Percentiles rank a stretch among this genome's conserved stretches.
Conservation (phyloP, 2,888 invertebrate genomes). For the Caenorhabditis auriculariae region DNA sequence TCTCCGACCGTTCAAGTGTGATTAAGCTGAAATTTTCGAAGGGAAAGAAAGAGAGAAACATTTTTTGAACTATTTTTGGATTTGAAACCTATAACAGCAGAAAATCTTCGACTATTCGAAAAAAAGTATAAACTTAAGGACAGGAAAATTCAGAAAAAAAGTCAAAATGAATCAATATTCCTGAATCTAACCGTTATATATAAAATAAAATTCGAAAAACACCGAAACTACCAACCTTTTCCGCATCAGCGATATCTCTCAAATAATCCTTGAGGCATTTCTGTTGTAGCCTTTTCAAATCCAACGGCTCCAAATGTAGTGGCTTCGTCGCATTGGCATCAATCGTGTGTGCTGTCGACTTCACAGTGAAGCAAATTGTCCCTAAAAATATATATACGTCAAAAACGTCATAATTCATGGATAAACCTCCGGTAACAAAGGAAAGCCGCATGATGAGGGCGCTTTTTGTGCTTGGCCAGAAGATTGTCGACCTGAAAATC, state of each 20-base stretch:
- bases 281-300: constrained; percentile 59
- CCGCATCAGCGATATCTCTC: constrained; percentile 60
- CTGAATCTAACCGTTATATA: too few species aligned
- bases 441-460: constrained; percentile 50
- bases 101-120: too few species aligned
- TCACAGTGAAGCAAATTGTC: constrained; percentile 54
- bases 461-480: constrained; percentile 42
- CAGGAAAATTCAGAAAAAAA: too few species aligned
- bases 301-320: constrained; percentile 61
- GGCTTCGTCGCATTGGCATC: constrained; percentile 36
- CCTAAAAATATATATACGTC: constrained; percentile 28
- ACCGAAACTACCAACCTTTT: constrained; percentile 51
- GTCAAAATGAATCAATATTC: too few species aligned
- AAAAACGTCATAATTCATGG: too few species aligned
- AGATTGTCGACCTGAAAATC: constrained; percentile 47
- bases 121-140: too few species aligned
- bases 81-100: too few species aligned
- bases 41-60: too few species aligned
- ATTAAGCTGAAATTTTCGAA: too few species aligned
- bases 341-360: constrained; percentile 50
- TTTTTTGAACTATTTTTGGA: too few species aligned
- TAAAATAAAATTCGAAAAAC: too few species aligned
- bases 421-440: constrained; percentile 55
- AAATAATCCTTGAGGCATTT: constrained; percentile 61
- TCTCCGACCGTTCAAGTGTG: too few species aligned